phyloP scores from a whole-genome alignment of 64 coral and sea anemone genomes.

The Hydrozoanthus tunicans region DNA sequence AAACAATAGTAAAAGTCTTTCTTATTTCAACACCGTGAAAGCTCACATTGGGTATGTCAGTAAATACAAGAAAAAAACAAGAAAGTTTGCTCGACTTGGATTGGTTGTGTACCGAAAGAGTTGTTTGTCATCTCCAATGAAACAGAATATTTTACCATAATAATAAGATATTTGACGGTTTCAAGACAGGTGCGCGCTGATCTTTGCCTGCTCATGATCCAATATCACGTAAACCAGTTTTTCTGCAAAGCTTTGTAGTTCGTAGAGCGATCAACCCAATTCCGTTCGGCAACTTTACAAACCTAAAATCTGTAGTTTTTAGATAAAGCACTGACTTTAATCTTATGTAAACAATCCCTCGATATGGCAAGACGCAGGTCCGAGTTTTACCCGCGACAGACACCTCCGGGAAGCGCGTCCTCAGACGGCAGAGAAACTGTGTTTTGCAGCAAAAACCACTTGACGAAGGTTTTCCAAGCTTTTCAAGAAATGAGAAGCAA shows the following conservation, averaged over 20 bases:
- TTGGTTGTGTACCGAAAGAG: constrained; percentile 2
- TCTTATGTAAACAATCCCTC: neutral
- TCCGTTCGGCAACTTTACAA: neutral
- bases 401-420: neutral
- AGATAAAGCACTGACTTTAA: neutral
- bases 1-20: neutral
- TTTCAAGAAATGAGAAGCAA: constrained; percentile 84
- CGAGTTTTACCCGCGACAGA: constrained; percentile 38
- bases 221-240: neutral
- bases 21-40: neutral
- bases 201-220: constrained; percentile 4
- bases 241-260: constrained; percentile 18
- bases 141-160: constrained; percentile 56
- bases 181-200: constrained; percentile 25
- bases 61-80: constrained; percentile 5
- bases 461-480: constrained; percentile 53
- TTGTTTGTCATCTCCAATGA: neutral
- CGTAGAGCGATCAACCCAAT: neutral
- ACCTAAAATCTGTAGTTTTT: neutral
- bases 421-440: neutral
- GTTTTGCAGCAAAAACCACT: constrained; percentile 59
- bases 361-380: constrained; percentile 43
- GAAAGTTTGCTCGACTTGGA: neutral
- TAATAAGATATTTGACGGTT: constrained; percentile 23
- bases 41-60: neutral